Evolutionary conservation across 37 sponge, comb jelly and placozoan species (phyloP).

Genomic region (Cladorhizidae sp.): DNA sequence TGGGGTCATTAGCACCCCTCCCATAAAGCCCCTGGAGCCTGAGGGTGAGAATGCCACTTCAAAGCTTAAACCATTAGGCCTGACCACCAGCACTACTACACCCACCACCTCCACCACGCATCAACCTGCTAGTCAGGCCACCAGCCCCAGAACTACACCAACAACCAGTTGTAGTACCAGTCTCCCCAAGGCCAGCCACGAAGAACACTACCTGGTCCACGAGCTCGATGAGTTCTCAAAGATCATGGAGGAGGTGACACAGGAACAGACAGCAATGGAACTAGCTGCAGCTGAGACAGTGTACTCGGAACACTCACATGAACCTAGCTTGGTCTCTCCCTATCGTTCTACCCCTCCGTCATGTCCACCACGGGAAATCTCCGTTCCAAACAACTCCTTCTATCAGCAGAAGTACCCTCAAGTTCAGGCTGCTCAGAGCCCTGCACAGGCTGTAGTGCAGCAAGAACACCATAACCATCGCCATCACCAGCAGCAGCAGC

Average conservation of each 20-base stretch:
- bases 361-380: neutral
- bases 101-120: neutral
- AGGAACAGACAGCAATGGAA: slow-evolving; percentile 47
- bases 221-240: slow-evolving; percentile 62
- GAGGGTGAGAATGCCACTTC: slow-evolving; percentile 16
- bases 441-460: neutral
- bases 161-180: neutral
- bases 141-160: neutral
- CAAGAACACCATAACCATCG: neutral
- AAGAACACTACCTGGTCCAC: slow-evolving; percentile 7
- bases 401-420: neutral
- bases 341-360: slow-evolving; percentile 5
- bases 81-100: neutral
- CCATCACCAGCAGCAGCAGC: slow-evolving; percentile 7
- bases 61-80: neutral
- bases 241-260: slow-evolving; percentile 42
- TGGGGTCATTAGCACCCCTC: slow-evolving; percentile 51
- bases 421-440: neutral
- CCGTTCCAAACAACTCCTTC: neutral
- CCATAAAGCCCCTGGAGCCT: slow-evolving; percentile 55
- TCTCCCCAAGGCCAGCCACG: slow-evolving; percentile 7
- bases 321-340: slow-evolving; percentile 10
- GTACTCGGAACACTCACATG: neutral
- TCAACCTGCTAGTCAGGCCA: neutral
- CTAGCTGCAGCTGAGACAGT: neutral